Conservation (phyloP, 2,797 vertebrate species). For the Dromococcyx pavoninus region DNA sequence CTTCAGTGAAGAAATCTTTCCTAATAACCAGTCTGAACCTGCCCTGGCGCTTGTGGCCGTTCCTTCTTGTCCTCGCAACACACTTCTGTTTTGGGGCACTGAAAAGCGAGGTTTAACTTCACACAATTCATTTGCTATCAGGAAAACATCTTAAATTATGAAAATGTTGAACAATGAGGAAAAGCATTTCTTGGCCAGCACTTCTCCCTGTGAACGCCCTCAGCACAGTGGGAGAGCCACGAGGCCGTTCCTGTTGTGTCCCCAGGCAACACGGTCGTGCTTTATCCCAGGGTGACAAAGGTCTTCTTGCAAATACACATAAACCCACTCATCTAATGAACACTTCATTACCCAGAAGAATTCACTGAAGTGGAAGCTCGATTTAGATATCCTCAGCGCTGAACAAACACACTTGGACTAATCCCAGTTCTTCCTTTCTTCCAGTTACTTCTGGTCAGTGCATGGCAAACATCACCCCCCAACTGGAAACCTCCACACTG, state of each 20-base stretch:
- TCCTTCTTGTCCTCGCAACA: accelerated
- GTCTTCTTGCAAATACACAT: background rate
- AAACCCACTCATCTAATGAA: background rate
- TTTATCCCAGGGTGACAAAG: background rate
- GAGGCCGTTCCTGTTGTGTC: background rate
- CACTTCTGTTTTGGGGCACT: background rate
- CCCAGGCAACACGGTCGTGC: background rate
- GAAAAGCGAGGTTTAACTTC: background rate
- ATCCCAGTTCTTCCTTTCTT: background rate
- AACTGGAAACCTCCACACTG: background rate
- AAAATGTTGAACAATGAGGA: background rate
- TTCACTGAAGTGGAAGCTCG: background rate
- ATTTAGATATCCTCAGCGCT: background rate
- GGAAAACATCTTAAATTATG: background rate
- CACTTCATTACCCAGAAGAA: background rate
- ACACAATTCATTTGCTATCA: background rate
- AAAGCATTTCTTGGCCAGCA: background rate
- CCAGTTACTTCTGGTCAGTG: background rate
- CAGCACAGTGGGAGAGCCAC: background rate
- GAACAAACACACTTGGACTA: background rate
- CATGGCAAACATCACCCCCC: background rate
- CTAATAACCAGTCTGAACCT: no score
- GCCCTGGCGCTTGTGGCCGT: no score
- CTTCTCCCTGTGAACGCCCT: accelerated
- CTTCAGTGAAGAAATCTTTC: no score